These are phyloP conservation scores for Meloidogyne chitwoodi DNA, from an alignment of 1,140 invertebrate species.

Conservation along the genomic window DNA sequence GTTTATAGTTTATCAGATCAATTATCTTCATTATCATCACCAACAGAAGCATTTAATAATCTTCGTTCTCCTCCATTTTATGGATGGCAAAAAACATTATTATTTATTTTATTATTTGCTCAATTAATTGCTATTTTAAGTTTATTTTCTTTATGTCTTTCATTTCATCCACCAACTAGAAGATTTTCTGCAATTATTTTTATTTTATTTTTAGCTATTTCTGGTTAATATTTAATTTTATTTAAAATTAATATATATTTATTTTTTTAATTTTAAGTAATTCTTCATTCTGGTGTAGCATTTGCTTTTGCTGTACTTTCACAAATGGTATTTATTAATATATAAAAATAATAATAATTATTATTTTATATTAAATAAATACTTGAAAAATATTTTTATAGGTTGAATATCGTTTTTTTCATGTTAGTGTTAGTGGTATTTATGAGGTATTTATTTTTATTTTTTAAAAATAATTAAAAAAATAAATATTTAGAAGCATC, in stretches of 20 bases:
- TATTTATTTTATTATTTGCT: constrained; percentile 32
- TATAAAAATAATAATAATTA: not conserved
- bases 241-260: not conserved
- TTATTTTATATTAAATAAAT: too few species aligned
- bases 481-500: constrained; percentile 37
- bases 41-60: constrained; percentile 14
- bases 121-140: constrained; percentile 36
- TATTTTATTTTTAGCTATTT: constrained; percentile 21
- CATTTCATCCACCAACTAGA: constrained; percentile 29
- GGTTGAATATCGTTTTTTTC: constrained; percentile 47
- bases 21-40: constrained; percentile 27
- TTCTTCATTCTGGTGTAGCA: constrained; percentile 29
- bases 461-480: not conserved
- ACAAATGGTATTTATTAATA: constrained; percentile 32
- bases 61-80: constrained; percentile 47
- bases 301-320: constrained; percentile 40
- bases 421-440: constrained; percentile 45
- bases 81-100: constrained; percentile 40
- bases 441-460: constrained; percentile 30
- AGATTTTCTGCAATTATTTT: constrained; percentile 33
- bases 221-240: constrained; percentile 19
- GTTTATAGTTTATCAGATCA: constrained; percentile 38
- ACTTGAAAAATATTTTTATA: not conserved
- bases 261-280: constrained; percentile 23
- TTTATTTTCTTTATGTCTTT: constrained; percentile 35